Percentiles rank a stretch among this genome's conserved stretches.
Evolutionary conservation across 2,797 vertebrate species (phyloP).

Genomic region (Nannoperca obscura): DNA sequence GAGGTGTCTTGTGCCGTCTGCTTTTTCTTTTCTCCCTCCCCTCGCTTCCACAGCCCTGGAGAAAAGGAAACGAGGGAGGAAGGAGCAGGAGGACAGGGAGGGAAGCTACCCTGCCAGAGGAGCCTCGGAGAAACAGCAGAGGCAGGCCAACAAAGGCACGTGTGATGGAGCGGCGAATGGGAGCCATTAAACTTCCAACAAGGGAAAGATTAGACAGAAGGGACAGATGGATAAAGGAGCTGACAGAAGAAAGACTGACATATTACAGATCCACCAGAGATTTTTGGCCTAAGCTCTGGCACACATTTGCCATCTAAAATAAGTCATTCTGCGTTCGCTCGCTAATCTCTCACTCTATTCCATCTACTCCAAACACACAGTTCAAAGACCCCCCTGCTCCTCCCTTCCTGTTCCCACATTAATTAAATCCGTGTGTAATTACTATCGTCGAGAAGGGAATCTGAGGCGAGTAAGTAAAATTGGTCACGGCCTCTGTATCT

Average conservation of each 20-base stretch:
- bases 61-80: slow-evolving; percentile 28
- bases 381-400: slow-evolving; percentile 69
- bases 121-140: slow-evolving; percentile 10
- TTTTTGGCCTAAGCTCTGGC: slow-evolving; percentile 46
- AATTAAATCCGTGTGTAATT: slow-evolving; percentile 82
- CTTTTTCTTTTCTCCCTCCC: not conserved
- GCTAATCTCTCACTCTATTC: slow-evolving; percentile 51
- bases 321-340: slow-evolving; percentile 35
- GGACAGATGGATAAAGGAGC: slow-evolving; percentile 46
- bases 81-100: slow-evolving; percentile 19
- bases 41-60: slow-evolving; percentile 30
- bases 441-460: slow-evolving; percentile 71
- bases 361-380: slow-evolving; percentile 52
- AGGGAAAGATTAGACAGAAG: slow-evolving; percentile 38
- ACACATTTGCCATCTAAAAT: slow-evolving; percentile 59
- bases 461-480: slow-evolving; percentile 66
- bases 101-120: slow-evolving; percentile 8
- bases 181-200: slow-evolving; percentile 44
- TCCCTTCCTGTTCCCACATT: slow-evolving; percentile 72
- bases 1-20: slow-evolving; percentile 53
- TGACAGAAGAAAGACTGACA: slow-evolving; percentile 41
- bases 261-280: slow-evolving; percentile 44
- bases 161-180: slow-evolving; percentile 22
- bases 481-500: slow-evolving; percentile 74
- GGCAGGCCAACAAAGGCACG: slow-evolving; percentile 17